A percentile compares a stretch with the other conserved stretches of the same genome.
These are phyloP conservation scores for Apeltes quadracus DNA, from an alignment of 2,113 vertebrate species.

Conservation along the genomic window DNA sequence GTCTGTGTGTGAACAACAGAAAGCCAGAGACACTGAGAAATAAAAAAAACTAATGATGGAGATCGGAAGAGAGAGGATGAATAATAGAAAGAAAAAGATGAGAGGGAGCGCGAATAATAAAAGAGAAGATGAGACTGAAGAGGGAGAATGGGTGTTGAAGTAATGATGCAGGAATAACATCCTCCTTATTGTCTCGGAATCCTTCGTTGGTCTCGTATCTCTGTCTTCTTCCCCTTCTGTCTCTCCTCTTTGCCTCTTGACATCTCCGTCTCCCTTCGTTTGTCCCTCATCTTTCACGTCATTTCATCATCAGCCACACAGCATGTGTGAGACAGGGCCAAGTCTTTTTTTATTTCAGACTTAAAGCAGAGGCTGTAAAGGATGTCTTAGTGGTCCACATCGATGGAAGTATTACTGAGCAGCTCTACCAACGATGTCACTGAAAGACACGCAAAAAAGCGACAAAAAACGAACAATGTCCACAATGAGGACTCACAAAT, in stretches of 20 bases:
- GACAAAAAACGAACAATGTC: neutral
- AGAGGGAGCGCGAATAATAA: conserved; percentile 54
- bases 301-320: conserved; percentile 65
- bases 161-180: conserved; percentile 69
- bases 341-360: conserved; percentile 19
- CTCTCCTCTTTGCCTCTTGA: conserved; percentile 29
- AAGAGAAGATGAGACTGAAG: conserved; percentile 51
- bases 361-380: conserved; percentile 36
- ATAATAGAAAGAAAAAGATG: conserved; percentile 70
- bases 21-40: conserved; percentile 58
- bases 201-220: conserved; percentile 35
- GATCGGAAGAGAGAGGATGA: conserved; percentile 57
- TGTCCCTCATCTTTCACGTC: conserved; percentile 65
- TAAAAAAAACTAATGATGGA: conserved; percentile 72
- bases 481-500: neutral
- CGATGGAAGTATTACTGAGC: conserved; percentile 15
- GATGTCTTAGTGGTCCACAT: conserved; percentile 33
- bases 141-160: conserved; percentile 57
- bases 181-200: conserved; percentile 52
- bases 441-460: neutral
- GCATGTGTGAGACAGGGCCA: conserved; percentile 40
- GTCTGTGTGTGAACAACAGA: conserved; percentile 68
- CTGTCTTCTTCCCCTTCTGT: conserved; percentile 39
- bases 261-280: conserved; percentile 43
- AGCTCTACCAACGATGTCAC: conserved; percentile 3